These are phyloP conservation scores for Squalus acanthias DNA, from an alignment of 2,797 vertebrate genomes.

Conservation along the genomic window DNA sequence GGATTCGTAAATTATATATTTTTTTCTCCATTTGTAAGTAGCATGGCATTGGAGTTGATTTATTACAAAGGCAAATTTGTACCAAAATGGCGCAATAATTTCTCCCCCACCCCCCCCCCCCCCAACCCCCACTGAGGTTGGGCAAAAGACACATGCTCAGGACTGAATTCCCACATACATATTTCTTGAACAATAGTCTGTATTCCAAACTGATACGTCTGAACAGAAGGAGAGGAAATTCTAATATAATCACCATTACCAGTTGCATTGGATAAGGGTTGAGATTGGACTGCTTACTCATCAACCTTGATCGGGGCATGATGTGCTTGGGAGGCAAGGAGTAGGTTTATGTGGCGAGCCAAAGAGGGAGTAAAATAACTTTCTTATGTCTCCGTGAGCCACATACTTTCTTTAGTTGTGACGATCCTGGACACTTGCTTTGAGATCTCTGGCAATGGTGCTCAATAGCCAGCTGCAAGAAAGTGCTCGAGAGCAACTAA, in stretches of 20 bases:
- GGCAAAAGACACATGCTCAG: neutral
- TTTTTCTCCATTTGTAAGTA: neutral
- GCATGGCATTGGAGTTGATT: neutral
- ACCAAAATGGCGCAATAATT: neutral
- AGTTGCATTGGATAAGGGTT: neutral
- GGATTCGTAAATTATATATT: neutral
- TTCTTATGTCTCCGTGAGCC: no score
- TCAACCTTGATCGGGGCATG: neutral
- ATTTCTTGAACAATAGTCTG: neutral
- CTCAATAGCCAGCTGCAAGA: neutral
- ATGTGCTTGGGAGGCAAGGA: neutral
- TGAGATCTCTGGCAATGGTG: neutral
- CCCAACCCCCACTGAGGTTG: neutral
- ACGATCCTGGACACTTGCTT: neutral
- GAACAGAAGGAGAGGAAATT: neutral
- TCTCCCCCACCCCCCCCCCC: no score
- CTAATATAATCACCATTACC: neutral
- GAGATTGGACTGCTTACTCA: neutral
- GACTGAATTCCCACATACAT: neutral
- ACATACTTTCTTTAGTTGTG: neutral
- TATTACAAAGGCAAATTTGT: neutral
- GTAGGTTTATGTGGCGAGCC: neutral
- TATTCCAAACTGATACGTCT: neutral
- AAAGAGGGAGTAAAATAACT: neutral
- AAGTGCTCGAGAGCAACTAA: neutral